Base-by-base conservation (phyloP, 2,888 invertebrate species). In the Andrena dorsata region DNA sequence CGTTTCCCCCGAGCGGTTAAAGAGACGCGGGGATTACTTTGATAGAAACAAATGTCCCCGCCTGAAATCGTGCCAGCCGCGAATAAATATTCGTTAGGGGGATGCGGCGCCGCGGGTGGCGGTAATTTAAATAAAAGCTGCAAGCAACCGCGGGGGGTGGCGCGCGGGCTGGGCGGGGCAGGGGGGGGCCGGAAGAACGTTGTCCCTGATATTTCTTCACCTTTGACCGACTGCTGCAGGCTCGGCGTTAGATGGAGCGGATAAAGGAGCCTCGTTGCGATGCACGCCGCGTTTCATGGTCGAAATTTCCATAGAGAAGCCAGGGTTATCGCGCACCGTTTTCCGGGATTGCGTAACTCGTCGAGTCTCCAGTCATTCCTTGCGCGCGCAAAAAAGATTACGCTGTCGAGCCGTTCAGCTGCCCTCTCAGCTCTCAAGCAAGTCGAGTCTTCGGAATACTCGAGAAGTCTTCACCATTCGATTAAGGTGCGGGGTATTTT, bases 281-380 rank as follows among this genome's bases (percentile, higher is more conserved):
- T 80, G 79, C 88, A 47, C 71, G 84, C 56, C 79, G 82, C 83
- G 84, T 90, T 90, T 90, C 90, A 90, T 85, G 90, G 91, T 86
- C 91, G 78, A 84, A 88, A 91, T 90, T 88, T 88, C 87, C 90
- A 89, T 89, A 87, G 72, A 63, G 77, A 76, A 76, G 83, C 76
- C 90, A 89, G 87, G 90, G 89, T 84, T 88, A 86, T 80, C 84
- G 78, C 79, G 71, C 70, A 61, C 75, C 86, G 86, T 87, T 85
- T 85, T 85, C 85, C 89, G 82, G 83, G 76, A 90, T 89, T 88
- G 86, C 85, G 86, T 86, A 90, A 90, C 84, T 58, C 65, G 23
- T 72, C 61, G n/a, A 61, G 26, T 26, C 65, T 13, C 20, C 30
- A 23, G 26, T 41, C 32, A 51, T 75, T 60, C 41, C 20, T 51